A percentile compares a stretch with the other conserved stretches of the same genome.
Conservation (phyloP, 2,113 vertebrate genomes). For the Neodon shergylaensis region DNA sequence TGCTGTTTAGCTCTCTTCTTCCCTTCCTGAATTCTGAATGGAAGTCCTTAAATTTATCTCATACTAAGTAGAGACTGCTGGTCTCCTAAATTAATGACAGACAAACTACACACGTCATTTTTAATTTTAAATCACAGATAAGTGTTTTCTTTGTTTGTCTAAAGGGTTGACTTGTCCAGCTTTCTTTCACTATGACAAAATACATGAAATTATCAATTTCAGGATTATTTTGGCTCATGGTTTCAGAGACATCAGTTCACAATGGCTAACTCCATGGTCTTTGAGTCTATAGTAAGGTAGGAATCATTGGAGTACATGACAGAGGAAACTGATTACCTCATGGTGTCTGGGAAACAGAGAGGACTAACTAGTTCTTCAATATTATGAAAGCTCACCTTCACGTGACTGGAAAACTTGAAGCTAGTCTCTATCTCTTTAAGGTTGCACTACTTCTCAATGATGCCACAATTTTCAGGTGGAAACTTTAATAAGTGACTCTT, state of each 20-base stretch:
- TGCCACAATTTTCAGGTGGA: background rate
- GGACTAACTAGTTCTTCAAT: too few relatives aligned
- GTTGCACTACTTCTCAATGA: background rate
- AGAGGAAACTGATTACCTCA: too few relatives aligned
- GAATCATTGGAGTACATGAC: background rate
- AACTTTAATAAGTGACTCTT: background rate
- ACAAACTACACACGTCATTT: background rate
- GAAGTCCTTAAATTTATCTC: background rate
- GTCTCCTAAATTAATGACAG: fast-evolving
- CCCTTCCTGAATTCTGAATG: too few relatives aligned
- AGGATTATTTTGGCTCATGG: background rate
- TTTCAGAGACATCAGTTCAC: background rate
- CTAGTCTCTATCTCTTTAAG: background rate
- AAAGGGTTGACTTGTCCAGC: too few relatives aligned
- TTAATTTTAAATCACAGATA: background rate
- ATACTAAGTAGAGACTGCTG: background rate
- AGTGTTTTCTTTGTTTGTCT: background rate
- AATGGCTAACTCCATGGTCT: too few relatives aligned
- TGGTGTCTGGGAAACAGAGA: background rate
- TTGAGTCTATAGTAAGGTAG: background rate
- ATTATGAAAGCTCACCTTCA: background rate
- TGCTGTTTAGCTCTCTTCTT: background rate
- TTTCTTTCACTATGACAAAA: background rate
- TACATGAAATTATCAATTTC: background rate
- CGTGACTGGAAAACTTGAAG: background rate